A percentile compares a stretch with the other conserved stretches of the same genome.
These are phyloP conservation scores for Galbula dea DNA, from an alignment of 2,113 vertebrate species.

Conservation along the genomic window DNA sequence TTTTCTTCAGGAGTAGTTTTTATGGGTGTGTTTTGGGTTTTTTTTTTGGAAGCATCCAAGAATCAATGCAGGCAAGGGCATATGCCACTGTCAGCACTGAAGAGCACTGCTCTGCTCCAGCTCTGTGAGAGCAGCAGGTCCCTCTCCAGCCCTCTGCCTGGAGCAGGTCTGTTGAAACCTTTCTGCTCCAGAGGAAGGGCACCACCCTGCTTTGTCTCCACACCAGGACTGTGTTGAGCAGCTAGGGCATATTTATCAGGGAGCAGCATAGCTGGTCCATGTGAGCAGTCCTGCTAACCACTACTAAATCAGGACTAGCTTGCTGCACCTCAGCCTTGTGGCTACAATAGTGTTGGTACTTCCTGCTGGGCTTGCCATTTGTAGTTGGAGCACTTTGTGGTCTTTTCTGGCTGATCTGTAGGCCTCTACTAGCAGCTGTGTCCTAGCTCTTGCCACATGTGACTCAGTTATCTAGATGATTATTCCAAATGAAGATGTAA, in stretches of 20 bases:
- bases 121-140: background rate
- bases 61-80: background rate
- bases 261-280: background rate
- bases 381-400: background rate
- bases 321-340: background rate
- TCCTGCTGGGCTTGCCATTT: background rate
- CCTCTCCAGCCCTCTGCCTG: too few relatives aligned
- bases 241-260: background rate
- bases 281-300: background rate
- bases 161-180: background rate
- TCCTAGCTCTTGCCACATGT: background rate
- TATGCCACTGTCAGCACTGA: accelerated
- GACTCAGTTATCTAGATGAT: too few relatives aligned
- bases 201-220: background rate
- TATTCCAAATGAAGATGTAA: background rate
- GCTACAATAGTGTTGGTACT: accelerated
- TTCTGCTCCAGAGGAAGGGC: background rate
- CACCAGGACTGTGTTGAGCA: background rate
- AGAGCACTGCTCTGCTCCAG: accelerated
- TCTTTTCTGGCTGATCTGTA: background rate
- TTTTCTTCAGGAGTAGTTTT: background rate
- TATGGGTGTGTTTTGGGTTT: background rate
- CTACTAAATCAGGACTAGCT: too few relatives aligned
- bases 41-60: accelerated
- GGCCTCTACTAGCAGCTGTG: background rate